Base-by-base conservation (phyloP, 2,797 vertebrate genomes). In the Xenentodon cancila region DNA sequence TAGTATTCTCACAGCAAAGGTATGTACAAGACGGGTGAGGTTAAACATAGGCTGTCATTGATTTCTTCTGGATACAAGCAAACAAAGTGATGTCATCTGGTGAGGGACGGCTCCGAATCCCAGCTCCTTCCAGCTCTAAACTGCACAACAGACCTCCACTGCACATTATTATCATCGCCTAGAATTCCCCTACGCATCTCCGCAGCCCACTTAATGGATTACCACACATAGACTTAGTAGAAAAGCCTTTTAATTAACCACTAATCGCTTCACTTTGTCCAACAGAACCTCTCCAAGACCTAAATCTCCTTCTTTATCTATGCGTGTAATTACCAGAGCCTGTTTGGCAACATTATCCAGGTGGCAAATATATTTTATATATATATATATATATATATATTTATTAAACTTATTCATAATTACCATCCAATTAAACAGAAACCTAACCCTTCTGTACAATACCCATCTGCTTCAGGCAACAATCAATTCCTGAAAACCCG, bases 191-290 rank as follows among this genome's bases (percentile, higher is more conserved):
- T 5, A 46, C 17, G 45, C 79, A 78, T 76, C 76, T 48, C 63
- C 60, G 59, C 67, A 65, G 75, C 71, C 78, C 75, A 85, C 84
- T 89, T 85, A 84, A 73, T 20, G 52, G 75, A 88, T 88, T 86
- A 89, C 69, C 53, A 71, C 82, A 70, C 61, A 54, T 53, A 55
- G 44, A 62, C 66, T 68, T 59, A 49, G 68, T 71, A 64, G 78
- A 79, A 84, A 86, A 71, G 75, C 55, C 37, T 84, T 85, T 86
- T 88, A 90, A 90, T 86, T 80, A 83, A 78, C 62, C 22, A 32
- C 64, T 88, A 88, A 85, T 84, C 66, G 15, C 75, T 74, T 74
- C 75, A 75, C 64, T 88, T 85, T 84, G 86, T 82, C 79, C 71
- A 59, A 68, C 49, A 76, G 68, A 81, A 79, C 65, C 58, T 87